phyloP scores from a whole-genome alignment of 2,113 vertebrate species.

The Oriolus oriolus region DNA sequence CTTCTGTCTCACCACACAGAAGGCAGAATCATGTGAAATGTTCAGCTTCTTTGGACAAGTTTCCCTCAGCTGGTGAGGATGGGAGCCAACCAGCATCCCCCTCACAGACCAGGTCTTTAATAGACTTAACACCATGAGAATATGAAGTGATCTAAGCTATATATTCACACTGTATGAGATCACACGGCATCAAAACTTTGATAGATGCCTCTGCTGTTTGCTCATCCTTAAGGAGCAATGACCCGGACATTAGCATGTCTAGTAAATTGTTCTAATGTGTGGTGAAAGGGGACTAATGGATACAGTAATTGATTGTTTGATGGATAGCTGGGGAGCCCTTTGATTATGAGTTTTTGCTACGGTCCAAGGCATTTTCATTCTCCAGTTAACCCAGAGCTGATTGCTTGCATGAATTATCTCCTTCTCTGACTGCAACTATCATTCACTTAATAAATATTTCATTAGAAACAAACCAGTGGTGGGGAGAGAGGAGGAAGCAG shows the following conservation, averaged over 20 bases:
- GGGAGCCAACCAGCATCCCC: not conserved
- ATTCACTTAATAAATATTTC: slow-evolving; percentile 53
- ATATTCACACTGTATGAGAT: not conserved
- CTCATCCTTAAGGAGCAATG: slow-evolving; percentile 49
- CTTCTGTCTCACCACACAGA: not conserved
- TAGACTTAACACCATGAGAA: not conserved
- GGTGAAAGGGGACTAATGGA: slow-evolving; percentile 62
- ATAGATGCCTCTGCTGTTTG: slow-evolving; percentile 42
- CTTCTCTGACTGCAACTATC: slow-evolving; percentile 14
- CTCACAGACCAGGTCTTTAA: not conserved
- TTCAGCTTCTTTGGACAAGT: not conserved
- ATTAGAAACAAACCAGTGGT: slow-evolving; percentile 14
- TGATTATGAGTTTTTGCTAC: slow-evolving; percentile 54
- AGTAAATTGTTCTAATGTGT: slow-evolving; percentile 66
- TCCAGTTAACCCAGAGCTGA: slow-evolving; percentile 6
- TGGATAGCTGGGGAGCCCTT: slow-evolving; percentile 27
- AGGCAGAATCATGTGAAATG: not conserved
- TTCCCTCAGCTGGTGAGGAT: not conserved
- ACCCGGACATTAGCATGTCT: slow-evolving; percentile 37
- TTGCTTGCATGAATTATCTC: slow-evolving; percentile 55
- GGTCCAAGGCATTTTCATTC: slow-evolving; percentile 13
- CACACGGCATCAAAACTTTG: slow-evolving; percentile 43
- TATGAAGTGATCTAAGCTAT: not conserved
- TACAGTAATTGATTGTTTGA: slow-evolving; percentile 48
- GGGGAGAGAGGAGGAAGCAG: not conserved